Percentiles rank a stretch among this genome's conserved stretches.
Evolutionary conservation across 2,113 vertebrate genomes (phyloP).

Genomic region (Columba livia): DNA sequence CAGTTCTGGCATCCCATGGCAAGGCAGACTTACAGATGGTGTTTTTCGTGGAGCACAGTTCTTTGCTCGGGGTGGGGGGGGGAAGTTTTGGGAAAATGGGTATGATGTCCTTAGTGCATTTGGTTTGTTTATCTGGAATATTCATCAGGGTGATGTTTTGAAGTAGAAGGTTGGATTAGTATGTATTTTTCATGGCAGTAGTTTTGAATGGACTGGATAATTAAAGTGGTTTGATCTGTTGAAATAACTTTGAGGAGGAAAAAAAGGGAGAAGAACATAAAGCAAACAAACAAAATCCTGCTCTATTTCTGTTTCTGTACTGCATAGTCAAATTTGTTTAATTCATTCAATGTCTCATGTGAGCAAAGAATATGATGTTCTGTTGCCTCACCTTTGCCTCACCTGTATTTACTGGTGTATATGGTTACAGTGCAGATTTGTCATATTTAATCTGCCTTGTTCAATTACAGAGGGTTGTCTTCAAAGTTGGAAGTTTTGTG

Average conservation of each 20-base stretch:
- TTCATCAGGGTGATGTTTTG: not conserved
- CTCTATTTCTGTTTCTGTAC: not conserved
- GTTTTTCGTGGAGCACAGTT: not conserved
- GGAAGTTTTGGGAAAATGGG: not conserved
- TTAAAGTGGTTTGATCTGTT: not conserved
- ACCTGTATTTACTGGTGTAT: not conserved
- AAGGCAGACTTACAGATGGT: not conserved
- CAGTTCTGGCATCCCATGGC: not conserved
- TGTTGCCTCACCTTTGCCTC: not conserved
- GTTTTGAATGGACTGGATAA: not conserved
- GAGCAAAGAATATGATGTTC: not conserved
- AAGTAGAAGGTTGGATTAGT: not conserved
- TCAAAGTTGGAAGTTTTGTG: not conserved
- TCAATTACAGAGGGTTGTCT: not conserved
- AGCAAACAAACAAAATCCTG: not conserved
- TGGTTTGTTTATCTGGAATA: not conserved
- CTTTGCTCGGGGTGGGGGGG: not conserved
- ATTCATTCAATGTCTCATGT: not conserved
- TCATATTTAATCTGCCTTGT: not conserved
- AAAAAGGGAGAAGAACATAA: not conserved
- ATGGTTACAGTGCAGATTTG: fast-evolving
- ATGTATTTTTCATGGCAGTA: not conserved
- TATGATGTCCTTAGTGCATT: fast-evolving
- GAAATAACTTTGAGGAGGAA: not conserved
- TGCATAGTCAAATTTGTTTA: not conserved